A percentile compares a stretch with the other conserved stretches of the same genome.
phyloP scores from a whole-genome alignment of 2,113 vertebrate species.

The Gavialis gangeticus region DNA sequence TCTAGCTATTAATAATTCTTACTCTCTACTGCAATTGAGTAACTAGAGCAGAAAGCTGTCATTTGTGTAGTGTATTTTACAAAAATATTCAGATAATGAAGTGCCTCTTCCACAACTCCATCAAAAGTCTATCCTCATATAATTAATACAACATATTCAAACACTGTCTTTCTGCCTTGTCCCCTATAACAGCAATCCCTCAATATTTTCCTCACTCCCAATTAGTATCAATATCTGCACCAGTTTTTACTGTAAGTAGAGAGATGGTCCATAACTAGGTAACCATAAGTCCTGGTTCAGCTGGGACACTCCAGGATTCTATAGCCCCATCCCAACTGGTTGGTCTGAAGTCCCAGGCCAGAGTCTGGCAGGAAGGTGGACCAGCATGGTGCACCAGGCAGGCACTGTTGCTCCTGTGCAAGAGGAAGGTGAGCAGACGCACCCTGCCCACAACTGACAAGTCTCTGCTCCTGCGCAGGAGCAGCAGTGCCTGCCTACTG shows the following conservation, averaged over 20 bases:
- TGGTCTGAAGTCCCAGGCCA: too few relatives aligned
- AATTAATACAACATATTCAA: not conserved
- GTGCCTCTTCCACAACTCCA: not conserved
- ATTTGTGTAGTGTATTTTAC: not conserved
- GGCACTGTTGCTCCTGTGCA: too few relatives aligned
- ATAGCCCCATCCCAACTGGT: too few relatives aligned
- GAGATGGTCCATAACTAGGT: not conserved
- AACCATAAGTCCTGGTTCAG: too few relatives aligned
- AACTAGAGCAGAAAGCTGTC: not conserved
- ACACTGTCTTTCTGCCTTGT: not conserved
- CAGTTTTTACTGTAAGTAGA: not conserved
- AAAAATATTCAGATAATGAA: not conserved
- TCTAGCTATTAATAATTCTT: not conserved
- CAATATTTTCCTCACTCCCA: not conserved
- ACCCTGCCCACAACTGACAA: too few relatives aligned
- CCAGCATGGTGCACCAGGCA: too few relatives aligned
- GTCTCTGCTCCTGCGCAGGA: too few relatives aligned
- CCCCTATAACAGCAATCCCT: not conserved
- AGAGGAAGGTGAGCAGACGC: too few relatives aligned
- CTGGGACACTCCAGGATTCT: too few relatives aligned
- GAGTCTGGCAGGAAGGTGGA: too few relatives aligned
- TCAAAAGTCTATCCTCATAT: not conserved
- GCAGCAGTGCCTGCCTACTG: too few relatives aligned
- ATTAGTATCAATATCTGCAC: not conserved
- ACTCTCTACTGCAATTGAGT: not conserved